Percentiles rank a stretch among this genome's conserved stretches.
Conservation (phyloP, 2,113 vertebrate genomes). For the Chionodraco myersi region DNA sequence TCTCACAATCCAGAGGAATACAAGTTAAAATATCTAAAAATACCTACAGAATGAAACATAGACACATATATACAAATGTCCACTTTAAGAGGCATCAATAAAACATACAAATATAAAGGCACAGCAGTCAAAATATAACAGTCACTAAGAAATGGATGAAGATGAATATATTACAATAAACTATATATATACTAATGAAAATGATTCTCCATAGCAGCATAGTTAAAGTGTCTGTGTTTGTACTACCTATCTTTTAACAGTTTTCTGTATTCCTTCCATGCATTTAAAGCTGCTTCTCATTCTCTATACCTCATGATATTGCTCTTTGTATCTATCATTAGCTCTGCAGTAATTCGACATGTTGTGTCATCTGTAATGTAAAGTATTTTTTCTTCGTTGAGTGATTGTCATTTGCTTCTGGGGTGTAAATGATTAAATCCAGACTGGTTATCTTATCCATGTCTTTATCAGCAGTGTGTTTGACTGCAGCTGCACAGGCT, state of each 20-base stretch:
- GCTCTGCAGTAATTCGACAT: conserved; percentile 8
- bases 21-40: no score
- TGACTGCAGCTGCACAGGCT: conserved; percentile 28
- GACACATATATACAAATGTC: no score
- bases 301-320: background rate
- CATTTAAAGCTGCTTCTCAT: background rate
- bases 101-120: no score
- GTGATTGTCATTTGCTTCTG: conserved; percentile 1
- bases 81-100: no score
- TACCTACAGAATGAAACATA: no score
- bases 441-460: conserved; percentile 48
- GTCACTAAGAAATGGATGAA: no score
- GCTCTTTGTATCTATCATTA: conserved; percentile 35
- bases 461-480: conserved; percentile 33
- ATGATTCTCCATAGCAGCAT: no score
- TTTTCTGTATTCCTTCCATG: background rate
- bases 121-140: no score
- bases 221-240: no score
- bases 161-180: no score
- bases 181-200: no score
- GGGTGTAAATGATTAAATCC: conserved; percentile 56
- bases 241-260: background rate
- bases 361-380: conserved; percentile 45
- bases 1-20: no score
- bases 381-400: conserved; percentile 47